Evolutionary conservation across 2,888 invertebrate genomes (phyloP).

Genomic region (Hetaerina titia): DNA sequence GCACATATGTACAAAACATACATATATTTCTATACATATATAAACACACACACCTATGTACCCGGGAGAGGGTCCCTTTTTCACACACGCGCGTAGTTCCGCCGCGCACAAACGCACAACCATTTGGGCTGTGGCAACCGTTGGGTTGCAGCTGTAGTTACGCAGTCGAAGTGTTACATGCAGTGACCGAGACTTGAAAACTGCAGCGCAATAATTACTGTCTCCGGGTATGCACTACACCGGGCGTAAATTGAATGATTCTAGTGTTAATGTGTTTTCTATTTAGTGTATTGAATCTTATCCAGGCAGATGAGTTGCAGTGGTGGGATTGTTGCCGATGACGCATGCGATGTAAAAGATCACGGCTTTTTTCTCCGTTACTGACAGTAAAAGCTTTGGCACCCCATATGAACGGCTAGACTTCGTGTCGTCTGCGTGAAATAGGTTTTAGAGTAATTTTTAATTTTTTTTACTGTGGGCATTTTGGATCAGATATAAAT

Average conservation of each 20-base stretch:
- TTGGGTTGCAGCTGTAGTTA: neutral
- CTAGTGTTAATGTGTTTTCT: neutral
- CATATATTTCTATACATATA: too few species aligned
- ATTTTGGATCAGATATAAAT: too few species aligned
- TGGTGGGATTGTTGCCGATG: neutral
- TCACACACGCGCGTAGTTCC: neutral
- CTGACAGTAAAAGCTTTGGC: neutral
- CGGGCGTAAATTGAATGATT: neutral
- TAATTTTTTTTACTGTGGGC: too few species aligned
- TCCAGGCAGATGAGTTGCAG: neutral
- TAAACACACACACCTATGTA: too few species aligned
- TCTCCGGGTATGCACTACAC: neutral
- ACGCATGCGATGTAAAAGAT: neutral
- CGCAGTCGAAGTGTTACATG: neutral
- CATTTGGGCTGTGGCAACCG: too few species aligned
- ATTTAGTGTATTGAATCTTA: neutral
- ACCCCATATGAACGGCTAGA: neutral
- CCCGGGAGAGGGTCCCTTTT: too few species aligned
- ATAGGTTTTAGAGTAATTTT: too few species aligned
- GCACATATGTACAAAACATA: too few species aligned
- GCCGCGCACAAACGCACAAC: neutral
- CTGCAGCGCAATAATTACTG: conserved; percentile 7
- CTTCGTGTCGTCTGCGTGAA: too few species aligned
- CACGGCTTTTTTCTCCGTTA: neutral
- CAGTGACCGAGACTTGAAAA: neutral